Evolutionary conservation across 2,113 vertebrate species (phyloP).

Genomic region (Elgaria multicarinata): DNA sequence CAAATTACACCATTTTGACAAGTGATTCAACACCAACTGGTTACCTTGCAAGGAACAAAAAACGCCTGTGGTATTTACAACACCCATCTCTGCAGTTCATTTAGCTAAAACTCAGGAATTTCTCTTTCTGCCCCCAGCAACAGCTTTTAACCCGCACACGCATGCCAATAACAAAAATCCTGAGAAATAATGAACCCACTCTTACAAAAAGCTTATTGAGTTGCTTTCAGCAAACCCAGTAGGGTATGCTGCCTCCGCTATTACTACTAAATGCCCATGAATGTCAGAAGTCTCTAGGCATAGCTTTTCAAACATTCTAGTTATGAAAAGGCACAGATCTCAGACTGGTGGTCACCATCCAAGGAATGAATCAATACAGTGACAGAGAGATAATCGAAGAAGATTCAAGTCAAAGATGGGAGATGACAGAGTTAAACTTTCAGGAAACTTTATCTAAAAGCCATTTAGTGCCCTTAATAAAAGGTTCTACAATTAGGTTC

Average conservation of each 20-base stretch:
- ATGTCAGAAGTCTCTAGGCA: slow-evolving; percentile 1
- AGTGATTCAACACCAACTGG: slow-evolving; percentile 55
- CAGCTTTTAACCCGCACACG: slow-evolving; percentile 52
- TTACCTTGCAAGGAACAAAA: slow-evolving; percentile 55
- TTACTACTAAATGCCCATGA: background rate
- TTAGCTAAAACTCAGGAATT: slow-evolving; percentile 43
- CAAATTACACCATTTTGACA: slow-evolving; percentile 60
- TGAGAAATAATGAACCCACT: background rate
- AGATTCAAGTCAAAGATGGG: slow-evolving; percentile 15
- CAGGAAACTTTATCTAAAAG: slow-evolving; percentile 18
- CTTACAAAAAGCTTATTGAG: background rate
- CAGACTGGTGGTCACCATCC: background rate
- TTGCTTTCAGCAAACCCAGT: slow-evolving; percentile 23
- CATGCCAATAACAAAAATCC: slow-evolving; percentile 7
- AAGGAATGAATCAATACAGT: background rate
- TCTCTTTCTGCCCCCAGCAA: slow-evolving; percentile 60
- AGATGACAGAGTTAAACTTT: slow-evolving; percentile 12
- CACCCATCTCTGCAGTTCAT: slow-evolving; percentile 10
- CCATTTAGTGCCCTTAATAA: background rate
- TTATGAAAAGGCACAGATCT: slow-evolving; percentile 47
- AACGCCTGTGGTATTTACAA: slow-evolving; percentile 28
- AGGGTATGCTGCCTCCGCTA: background rate
- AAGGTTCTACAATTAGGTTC: background rate
- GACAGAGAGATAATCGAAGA: slow-evolving; percentile 31
- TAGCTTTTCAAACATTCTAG: slow-evolving; percentile 52